These are phyloP conservation scores for Orientallactaga bullata DNA, from an alignment of 2,113 vertebrate species.

Conservation along the genomic window DNA sequence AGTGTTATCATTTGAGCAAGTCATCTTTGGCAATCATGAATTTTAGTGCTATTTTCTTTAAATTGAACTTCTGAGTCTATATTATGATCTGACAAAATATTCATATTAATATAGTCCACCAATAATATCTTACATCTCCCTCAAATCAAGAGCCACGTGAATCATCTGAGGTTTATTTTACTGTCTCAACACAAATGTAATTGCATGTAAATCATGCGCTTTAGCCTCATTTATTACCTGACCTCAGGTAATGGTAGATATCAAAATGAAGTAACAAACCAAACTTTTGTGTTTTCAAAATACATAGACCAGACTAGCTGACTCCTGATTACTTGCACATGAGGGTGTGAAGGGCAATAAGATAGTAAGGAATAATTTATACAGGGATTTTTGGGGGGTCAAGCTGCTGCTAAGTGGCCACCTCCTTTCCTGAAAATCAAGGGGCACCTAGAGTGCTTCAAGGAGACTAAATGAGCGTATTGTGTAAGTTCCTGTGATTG, in stretches of 20 bases:
- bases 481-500: background rate
- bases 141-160: background rate
- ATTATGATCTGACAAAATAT: background rate
- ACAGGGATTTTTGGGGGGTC: background rate
- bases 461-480: background rate
- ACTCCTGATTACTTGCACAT: background rate
- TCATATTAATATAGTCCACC: background rate
- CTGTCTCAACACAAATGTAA: constrained; percentile 10
- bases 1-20: background rate
- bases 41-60: background rate
- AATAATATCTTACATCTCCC: background rate
- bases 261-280: background rate
- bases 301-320: background rate
- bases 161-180: constrained; percentile 30
- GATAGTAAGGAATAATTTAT: background rate
- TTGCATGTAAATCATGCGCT: background rate
- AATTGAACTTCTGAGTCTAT: background rate
- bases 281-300: constrained; percentile 42
- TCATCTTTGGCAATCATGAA: background rate
- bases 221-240: background rate
- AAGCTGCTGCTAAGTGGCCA: background rate
- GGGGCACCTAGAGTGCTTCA: background rate
- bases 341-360: background rate
- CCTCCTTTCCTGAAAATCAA: background rate
- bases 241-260: background rate